Base-by-base conservation (phyloP, 2,113 vertebrate species). In the Malaclemys terrapin region DNA sequence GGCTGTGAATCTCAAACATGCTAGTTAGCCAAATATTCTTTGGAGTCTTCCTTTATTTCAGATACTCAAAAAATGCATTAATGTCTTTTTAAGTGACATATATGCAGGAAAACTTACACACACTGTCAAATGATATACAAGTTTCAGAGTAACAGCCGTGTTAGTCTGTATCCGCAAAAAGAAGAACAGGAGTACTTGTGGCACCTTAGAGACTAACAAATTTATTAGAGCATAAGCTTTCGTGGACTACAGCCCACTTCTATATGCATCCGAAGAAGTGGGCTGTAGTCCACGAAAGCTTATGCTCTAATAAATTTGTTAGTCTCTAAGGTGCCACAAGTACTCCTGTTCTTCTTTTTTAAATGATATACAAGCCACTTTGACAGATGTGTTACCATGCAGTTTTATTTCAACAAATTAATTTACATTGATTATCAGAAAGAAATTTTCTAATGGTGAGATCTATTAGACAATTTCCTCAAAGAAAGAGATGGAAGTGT, bases 41-140 rank as follows among this genome's bases (percentile, higher is more conserved):
- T 31, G 49, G 49, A 56, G 92, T 1, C 87, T 17, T 93, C 88
- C 87, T 19, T 1, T 35, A 86, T 75, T 89, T 93, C 85, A 93
- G 83, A 42, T 89, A 80, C 27, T 76, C 72, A 29, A 29, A 92
- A 90, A 78, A 50, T 76, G 82, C 29, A 83, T 16, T 87, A 38
- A 1, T 27, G 59, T 3, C 79, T 24, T 59, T 65, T 89, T 80
- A 85, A 45, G 57, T 47, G 57, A 85, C 59, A 94, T 78, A 92
- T 72, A 94, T 62, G 76, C 82, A 96, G 90, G 84, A 95, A 95
- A 96, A 95, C 76, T 93, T 35, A 88, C 5, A 90, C n/a, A 88
- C 81, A 62, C 10, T 16, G 1, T 7, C 3, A 8, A 6, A 49
- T 57, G 79, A 81, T 3, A 45, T 82, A 50, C 62, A 49, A 25